phyloP scores from a whole-genome alignment of 2,888 invertebrate genomes.

The Stenoptilia bipunctidactyla region DNA sequence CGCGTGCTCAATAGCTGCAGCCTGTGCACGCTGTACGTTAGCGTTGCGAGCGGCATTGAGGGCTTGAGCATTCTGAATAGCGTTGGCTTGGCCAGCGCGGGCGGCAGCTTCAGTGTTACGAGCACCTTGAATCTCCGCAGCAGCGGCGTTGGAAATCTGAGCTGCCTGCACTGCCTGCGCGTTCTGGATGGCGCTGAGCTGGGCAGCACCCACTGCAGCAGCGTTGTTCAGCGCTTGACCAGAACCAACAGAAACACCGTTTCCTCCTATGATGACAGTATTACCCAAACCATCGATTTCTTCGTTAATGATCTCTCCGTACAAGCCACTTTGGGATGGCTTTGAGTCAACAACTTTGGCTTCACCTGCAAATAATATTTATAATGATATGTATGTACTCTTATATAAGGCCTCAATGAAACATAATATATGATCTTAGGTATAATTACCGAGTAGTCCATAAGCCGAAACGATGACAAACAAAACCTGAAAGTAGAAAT shows the following conservation, averaged over 20 bases:
- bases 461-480: background rate
- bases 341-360: constrained; percentile 16
- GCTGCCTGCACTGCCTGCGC: constrained; percentile 56
- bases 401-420: too few species aligned
- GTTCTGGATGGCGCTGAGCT: constrained; percentile 57
- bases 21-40: constrained; percentile 54
- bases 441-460: background rate
- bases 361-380: constrained; percentile 2
- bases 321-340: background rate
- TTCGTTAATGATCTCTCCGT: constrained; percentile 8
- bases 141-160: constrained; percentile 53
- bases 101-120: constrained; percentile 53
- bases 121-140: constrained; percentile 57
- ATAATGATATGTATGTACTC: background rate
- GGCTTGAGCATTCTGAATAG: constrained; percentile 56
- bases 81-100: constrained; percentile 47
- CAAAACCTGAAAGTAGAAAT: background rate
- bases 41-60: constrained; percentile 52
- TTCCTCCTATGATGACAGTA: constrained; percentile 17
- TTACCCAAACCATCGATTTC: constrained; percentile 13
- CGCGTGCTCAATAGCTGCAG: constrained; percentile 55
- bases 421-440: too few species aligned
- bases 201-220: constrained; percentile 52
- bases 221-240: constrained; percentile 52
- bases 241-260: constrained; percentile 21